phyloP scores from a whole-genome alignment of 2,888 invertebrate species.

The Drosophila peninsularis region DNA sequence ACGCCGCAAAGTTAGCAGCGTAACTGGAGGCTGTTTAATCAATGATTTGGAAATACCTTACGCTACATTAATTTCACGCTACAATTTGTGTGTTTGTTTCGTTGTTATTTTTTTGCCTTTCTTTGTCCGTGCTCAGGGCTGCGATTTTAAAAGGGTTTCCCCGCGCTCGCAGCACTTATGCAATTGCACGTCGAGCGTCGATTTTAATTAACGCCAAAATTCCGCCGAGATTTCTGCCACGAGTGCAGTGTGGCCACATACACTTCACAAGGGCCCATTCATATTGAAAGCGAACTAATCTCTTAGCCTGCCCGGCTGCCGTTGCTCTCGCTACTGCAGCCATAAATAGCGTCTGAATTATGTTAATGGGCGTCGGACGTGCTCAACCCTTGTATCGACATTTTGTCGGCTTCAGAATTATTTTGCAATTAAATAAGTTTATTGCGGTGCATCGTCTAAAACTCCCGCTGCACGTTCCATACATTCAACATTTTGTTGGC shows the following conservation, averaged over 20 bases:
- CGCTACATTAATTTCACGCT: constrained; percentile 73
- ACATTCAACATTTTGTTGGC: neutral
- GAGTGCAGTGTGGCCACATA: neutral
- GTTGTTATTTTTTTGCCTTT: too few species aligned
- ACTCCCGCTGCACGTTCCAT: neutral
- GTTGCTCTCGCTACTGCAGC: constrained; percentile 4
- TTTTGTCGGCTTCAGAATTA: constrained; percentile 13
- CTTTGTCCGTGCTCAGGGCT: constrained; percentile 2
- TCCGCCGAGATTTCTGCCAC: neutral
- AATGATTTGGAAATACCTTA: constrained; percentile 77
- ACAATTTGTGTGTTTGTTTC: constrained; percentile 8
- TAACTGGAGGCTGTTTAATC: constrained; percentile 59
- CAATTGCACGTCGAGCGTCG: constrained; percentile 17
- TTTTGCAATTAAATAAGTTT: constrained; percentile 30
- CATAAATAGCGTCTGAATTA: constrained; percentile 31
- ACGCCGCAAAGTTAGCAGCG: constrained; percentile 22
- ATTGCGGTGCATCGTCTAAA: constrained; percentile 6
- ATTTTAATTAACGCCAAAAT: constrained; percentile 19
- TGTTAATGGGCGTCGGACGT: constrained; percentile 31
- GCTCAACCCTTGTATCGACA: constrained; percentile 19
- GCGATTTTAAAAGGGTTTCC: constrained; percentile 20
- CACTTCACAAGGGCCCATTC: neutral
- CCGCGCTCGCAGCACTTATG: constrained; percentile 12
- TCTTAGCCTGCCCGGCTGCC: neutral
- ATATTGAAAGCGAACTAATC: constrained; percentile 12